Conservation (phyloP, 2,888 invertebrate species). For the Lithophane semibrunnea region DNA sequence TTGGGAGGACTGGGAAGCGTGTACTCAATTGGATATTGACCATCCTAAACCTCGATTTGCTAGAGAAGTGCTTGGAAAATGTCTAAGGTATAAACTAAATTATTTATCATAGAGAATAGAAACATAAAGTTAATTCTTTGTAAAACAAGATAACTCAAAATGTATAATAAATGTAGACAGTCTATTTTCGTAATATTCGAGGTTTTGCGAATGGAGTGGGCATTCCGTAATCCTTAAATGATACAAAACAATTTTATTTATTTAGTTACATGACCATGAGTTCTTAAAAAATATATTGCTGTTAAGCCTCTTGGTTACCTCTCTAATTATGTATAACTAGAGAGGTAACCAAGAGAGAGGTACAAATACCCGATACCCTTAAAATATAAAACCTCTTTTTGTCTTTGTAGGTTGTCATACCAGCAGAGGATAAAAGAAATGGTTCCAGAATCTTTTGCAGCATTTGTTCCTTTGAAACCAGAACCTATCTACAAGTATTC, state of each 20-base stretch:
- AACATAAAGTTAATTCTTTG: neutral
- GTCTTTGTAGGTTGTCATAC: slow-evolving; percentile 94
- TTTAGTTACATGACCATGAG: neutral
- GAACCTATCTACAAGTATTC: slow-evolving; percentile 97
- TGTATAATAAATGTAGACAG: neutral
- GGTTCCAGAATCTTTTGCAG: slow-evolving; percentile 96
- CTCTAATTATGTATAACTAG: slow-evolving; percentile 11
- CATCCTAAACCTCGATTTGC: slow-evolving; percentile 99
- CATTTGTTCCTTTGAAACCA: slow-evolving; percentile 96
- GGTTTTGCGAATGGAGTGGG: neutral
- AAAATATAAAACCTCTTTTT: slow-evolving; percentile 14
- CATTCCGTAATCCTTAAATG: too few relatives aligned
- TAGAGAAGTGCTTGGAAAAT: slow-evolving; percentile 96
- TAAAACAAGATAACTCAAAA: neutral
- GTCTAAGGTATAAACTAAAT: slow-evolving; percentile 92
- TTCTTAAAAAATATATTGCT: too few relatives aligned
- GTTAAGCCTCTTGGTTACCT: neutral
- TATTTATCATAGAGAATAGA: neutral
- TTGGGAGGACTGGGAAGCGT: slow-evolving; percentile 99
- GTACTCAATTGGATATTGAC: slow-evolving; percentile 95
- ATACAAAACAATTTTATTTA: neutral
- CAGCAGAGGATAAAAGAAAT: slow-evolving; percentile 98
- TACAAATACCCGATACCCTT: neutral
- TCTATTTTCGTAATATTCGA: neutral
- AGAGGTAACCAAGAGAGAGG: too few relatives aligned